These are phyloP conservation scores for Solenopsis invicta DNA, from an alignment of 1,140 invertebrate genomes.

Conservation along the genomic window DNA sequence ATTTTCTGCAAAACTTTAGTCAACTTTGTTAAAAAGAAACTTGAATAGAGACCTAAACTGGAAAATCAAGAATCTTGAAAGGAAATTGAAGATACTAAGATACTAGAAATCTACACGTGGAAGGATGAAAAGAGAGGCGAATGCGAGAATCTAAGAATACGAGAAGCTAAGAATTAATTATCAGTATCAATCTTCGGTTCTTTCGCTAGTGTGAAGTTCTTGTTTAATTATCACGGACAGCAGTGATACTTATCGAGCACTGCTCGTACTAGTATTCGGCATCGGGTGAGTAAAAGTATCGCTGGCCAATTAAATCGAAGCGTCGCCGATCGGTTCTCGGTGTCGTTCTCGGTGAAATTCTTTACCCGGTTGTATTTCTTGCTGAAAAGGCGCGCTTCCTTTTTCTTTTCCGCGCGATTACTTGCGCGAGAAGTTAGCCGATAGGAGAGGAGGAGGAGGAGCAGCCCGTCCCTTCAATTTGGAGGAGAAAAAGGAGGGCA, in stretches of 20 bases:
- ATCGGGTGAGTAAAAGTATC: constrained; percentile 48
- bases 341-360: constrained; percentile 53
- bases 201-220: constrained; percentile 1
- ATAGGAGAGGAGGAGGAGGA: constrained; percentile 9
- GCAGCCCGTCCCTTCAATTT: constrained; percentile 51
- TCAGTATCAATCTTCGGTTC: background rate
- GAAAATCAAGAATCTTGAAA: background rate
- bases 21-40: background rate
- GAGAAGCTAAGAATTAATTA: constrained; percentile 5
- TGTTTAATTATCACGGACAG: constrained; percentile 40
- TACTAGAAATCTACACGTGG: background rate
- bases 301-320: constrained; percentile 51
- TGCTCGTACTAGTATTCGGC: constrained; percentile 6
- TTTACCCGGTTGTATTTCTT: constrained; percentile 45
- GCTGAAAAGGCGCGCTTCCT: constrained; percentile 46
- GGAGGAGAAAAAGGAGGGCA: constrained; percentile 57
- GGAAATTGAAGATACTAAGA: background rate
- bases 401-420: constrained; percentile 58
- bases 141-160: background rate
- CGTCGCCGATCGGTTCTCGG: constrained; percentile 32
- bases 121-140: background rate
- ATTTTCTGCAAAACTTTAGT: background rate
- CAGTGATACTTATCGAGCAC: constrained; percentile 30
- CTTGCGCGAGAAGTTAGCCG: constrained; percentile 52
- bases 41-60: background rate